These are phyloP conservation scores for Stegophylla sp. DNA, from an alignment of 2,888 invertebrate genomes.

Conservation along the genomic window DNA sequence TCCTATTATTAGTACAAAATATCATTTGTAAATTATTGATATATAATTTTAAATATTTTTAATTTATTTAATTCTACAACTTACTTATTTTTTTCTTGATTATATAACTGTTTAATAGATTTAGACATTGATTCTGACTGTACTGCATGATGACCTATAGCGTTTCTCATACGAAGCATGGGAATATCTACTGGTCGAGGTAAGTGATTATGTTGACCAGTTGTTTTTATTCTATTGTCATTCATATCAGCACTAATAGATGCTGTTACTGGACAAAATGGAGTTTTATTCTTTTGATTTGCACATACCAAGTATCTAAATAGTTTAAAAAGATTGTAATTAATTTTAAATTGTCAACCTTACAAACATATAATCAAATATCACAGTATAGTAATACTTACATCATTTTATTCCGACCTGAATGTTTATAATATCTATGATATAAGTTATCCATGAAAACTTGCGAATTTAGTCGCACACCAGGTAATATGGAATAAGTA, in stretches of 20 bases:
- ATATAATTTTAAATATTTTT: too few relatives aligned
- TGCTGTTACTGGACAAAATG: conserved; percentile 1
- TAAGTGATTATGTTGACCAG: not conserved
- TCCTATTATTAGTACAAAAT: too few relatives aligned
- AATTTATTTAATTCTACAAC: too few relatives aligned
- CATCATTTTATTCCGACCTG: not conserved
- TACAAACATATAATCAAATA: not conserved
- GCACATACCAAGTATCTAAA: conserved; percentile 16
- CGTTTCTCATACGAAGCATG: not conserved
- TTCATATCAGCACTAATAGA: conserved; percentile 13
- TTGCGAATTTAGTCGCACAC: conserved; percentile 9
- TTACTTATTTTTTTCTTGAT: not conserved
- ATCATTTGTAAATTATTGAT: too few relatives aligned
- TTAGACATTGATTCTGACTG: not conserved
- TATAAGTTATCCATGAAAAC: conserved; percentile 7
- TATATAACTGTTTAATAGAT: not conserved
- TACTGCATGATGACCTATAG: not conserved
- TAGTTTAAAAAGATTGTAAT: not conserved
- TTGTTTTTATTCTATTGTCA: conserved; percentile 21
- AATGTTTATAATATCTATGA: conserved; percentile 23
- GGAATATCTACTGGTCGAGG: conserved; percentile 3
- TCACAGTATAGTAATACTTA: not conserved
- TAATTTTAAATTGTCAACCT: not conserved
- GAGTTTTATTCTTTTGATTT: conserved; percentile 21
- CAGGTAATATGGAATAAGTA: conserved; percentile 16